Conservation (phyloP, 2,888 invertebrate genomes). For the Microctonus hyperodae region DNA sequence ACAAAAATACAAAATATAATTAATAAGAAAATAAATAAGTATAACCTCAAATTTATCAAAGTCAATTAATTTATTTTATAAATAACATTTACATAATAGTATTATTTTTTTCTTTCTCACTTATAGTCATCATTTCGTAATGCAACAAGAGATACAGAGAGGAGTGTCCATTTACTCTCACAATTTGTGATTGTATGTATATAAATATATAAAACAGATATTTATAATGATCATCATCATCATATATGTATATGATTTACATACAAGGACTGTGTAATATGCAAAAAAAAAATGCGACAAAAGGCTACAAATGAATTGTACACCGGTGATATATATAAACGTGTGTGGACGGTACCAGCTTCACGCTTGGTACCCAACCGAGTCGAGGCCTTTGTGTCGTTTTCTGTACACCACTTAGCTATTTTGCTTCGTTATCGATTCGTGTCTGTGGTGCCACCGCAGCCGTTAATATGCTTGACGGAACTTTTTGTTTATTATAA, state of each 20-base stretch:
- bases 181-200: not conserved
- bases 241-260: not conserved
- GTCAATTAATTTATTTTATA: too few relatives aligned
- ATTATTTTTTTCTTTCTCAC: not conserved
- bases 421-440: slow-evolving; percentile 34
- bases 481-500: not conserved
- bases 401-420: slow-evolving; percentile 3
- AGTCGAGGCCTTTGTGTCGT: slow-evolving; percentile 54
- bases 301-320: slow-evolving; percentile 13
- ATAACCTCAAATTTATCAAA: too few relatives aligned
- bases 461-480: not conserved
- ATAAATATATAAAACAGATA: not conserved
- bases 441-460: not conserved
- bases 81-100: too few relatives aligned
- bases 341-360: slow-evolving; percentile 41
- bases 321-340: slow-evolving; percentile 4
- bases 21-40: too few relatives aligned
- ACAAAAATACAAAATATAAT: not conserved
- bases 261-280: slow-evolving; percentile 13
- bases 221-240: not conserved
- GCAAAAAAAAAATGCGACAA: slow-evolving; percentile 18
- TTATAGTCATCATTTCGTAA: not conserved
- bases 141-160: not conserved
- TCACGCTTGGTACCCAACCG: slow-evolving; percentile 58
- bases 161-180: not conserved